These are phyloP conservation scores for Chorisops tibialis DNA, from an alignment of 2,888 invertebrate genomes.

Conservation along the genomic window DNA sequence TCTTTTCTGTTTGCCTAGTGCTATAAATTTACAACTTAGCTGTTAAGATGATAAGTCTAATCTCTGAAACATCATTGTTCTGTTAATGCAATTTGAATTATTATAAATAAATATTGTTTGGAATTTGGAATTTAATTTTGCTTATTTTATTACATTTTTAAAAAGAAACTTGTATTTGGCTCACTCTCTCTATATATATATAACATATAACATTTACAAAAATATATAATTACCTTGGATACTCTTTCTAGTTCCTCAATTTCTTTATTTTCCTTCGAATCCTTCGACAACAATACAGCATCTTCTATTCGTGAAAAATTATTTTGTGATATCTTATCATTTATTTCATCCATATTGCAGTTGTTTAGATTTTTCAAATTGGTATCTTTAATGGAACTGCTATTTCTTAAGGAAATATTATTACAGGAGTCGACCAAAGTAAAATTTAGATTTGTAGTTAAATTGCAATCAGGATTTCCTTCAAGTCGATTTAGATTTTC, in stretches of 20 bases:
- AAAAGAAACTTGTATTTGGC: no score
- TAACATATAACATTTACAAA: no score
- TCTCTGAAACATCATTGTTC: no score
- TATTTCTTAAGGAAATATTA: conserved; percentile 23
- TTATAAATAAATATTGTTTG: no score
- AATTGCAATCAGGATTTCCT: neutral
- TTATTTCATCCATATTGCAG: conserved; percentile 33
- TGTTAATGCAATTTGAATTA: no score
- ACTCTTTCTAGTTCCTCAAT: conserved; percentile 60
- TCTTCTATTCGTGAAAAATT: conserved; percentile 56
- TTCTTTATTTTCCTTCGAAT: conserved; percentile 54
- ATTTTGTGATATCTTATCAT: conserved; percentile 46
- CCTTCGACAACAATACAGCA: conserved; percentile 41
- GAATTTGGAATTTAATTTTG: no score
- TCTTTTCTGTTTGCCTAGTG: no score
- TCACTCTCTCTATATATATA: no score
- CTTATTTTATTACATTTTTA: no score
- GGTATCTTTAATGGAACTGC: conserved; percentile 32
- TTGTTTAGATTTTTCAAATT: conserved; percentile 33
- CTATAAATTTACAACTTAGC: no score
- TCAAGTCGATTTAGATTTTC: conserved; percentile 5
- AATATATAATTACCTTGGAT: conserved; percentile 52
- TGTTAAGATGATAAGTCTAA: no score
- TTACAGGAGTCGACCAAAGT: conserved; percentile 35
- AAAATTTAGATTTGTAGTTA: conserved; percentile 20